Evolutionary conservation across 2,797 vertebrate species (phyloP).

Genomic region (Spatula versicolor): DNA sequence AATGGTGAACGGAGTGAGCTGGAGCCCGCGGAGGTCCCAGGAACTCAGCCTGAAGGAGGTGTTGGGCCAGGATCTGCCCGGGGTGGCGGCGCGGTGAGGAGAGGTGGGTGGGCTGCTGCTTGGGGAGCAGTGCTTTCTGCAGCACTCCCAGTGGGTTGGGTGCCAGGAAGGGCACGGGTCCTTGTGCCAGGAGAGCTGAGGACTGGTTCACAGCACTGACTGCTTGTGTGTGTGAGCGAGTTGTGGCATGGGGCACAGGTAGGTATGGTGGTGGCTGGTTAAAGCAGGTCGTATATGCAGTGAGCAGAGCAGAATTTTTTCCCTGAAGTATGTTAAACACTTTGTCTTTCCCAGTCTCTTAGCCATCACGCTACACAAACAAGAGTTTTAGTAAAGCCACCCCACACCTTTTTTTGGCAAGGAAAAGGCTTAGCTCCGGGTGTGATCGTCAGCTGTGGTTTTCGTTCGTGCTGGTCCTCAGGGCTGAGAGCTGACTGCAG

Average conservation of each 20-base stretch:
- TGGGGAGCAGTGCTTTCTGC: accelerated
- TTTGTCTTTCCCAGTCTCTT: background rate
- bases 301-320: background rate
- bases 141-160: accelerated
- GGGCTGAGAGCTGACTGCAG: background rate
- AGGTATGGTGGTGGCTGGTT: background rate
- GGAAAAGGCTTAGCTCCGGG: background rate
- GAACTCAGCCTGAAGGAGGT: background rate
- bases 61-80: background rate
- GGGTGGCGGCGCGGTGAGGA: accelerated
- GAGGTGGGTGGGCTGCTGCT: background rate
- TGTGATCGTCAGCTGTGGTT: accelerated
- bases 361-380: background rate
- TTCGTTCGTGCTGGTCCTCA: background rate
- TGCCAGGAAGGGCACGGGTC: background rate
- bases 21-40: background rate
- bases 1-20: background rate
- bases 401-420: background rate
- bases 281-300: background rate
- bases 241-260: background rate
- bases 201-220: accelerated
- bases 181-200: background rate
- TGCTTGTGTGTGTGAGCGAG: accelerated
- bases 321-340: background rate
- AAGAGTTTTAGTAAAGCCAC: background rate